phyloP scores from a whole-genome alignment of 2,113 vertebrate genomes.

The Nycticorax nycticorax region DNA sequence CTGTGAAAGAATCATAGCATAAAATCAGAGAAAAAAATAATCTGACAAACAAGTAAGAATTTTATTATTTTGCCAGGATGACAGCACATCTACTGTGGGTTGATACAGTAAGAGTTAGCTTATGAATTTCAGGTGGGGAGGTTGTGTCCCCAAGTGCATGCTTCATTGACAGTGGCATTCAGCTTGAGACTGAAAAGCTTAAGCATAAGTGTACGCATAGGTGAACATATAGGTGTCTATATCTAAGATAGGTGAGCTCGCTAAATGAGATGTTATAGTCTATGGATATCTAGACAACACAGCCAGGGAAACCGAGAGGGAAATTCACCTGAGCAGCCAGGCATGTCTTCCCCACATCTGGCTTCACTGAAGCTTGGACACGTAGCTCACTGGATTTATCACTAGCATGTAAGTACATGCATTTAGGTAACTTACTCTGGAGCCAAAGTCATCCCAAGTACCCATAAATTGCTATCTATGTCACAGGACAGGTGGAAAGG shows the following conservation, averaged over 20 bases:
- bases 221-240: not conserved
- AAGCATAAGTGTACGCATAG: not conserved
- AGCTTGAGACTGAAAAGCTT: not conserved
- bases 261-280: not conserved
- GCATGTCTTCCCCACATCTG: not conserved
- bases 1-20: not conserved
- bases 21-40: not conserved
- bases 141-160: not conserved
- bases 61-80: not conserved
- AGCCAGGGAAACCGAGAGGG: not conserved
- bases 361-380: not conserved
- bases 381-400: not conserved
- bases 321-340: not conserved
- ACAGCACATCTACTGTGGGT: fast-evolving
- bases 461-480: not conserved
- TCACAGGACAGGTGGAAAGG: not conserved
- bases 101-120: not conserved
- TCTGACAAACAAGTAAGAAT: not conserved
- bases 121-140: not conserved
- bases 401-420: not conserved
- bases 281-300: too few species aligned
- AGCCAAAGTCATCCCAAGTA: not conserved
- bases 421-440: not conserved
- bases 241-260: not conserved
- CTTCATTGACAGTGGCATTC: not conserved